Evolutionary conservation across 2,797 vertebrate species (phyloP).

Genomic region (Helicolenus hilgendorfi): DNA sequence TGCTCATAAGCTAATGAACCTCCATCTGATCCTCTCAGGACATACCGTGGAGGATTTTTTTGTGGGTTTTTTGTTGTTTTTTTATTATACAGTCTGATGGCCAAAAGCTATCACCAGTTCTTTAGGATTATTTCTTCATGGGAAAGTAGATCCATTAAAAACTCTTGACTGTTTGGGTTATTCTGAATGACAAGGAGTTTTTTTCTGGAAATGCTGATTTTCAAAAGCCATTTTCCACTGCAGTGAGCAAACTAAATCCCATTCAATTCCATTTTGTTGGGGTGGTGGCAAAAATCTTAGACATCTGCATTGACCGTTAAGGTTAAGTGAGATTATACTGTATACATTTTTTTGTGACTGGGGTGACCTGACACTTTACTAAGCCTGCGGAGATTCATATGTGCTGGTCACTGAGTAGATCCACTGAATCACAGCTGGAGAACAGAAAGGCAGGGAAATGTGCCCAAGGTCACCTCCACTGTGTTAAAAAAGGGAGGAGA

Average conservation of each 20-base stretch:
- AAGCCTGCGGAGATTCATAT: background rate
- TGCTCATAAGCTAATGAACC: background rate
- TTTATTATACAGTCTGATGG: no score
- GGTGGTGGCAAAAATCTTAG: background rate
- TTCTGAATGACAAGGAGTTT: background rate
- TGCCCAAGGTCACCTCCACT: conserved; percentile 8
- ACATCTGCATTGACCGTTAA: background rate
- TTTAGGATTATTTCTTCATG: background rate
- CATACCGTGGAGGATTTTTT: background rate
- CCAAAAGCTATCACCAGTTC: background rate
- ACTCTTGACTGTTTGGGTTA: background rate
- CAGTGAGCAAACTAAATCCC: background rate
- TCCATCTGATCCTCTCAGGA: background rate
- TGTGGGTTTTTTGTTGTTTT: background rate
- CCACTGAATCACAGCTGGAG: background rate
- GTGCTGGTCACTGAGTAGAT: background rate
- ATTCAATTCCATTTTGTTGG: background rate
- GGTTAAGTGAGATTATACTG: background rate
- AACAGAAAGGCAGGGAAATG: background rate
- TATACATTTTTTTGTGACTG: background rate
- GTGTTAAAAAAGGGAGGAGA: background rate
- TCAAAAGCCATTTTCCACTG: background rate
- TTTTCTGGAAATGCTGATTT: background rate
- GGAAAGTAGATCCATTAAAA: background rate
- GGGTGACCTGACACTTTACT: background rate